A percentile compares a stretch with the other conserved stretches of the same genome.
These are phyloP conservation scores for Leptarthrus brevirostris DNA, from an alignment of 2,888 invertebrate species.

Conservation along the genomic window DNA sequence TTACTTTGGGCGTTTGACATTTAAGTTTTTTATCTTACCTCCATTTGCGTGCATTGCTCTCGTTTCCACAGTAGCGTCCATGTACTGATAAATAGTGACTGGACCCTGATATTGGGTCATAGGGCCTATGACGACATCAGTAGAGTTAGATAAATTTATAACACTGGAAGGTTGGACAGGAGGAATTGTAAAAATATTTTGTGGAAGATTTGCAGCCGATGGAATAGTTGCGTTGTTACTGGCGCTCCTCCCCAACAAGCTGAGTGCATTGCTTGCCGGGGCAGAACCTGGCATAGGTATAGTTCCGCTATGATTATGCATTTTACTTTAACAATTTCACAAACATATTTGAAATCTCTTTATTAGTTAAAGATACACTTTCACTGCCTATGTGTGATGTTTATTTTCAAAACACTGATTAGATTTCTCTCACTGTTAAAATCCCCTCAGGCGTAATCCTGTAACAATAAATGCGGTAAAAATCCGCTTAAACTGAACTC, in stretches of 20 bases:
- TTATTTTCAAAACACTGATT: no score
- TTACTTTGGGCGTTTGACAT: no score
- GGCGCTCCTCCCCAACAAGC: slow-evolving; percentile 58
- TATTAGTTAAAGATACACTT: no score
- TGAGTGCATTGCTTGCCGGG: slow-evolving; percentile 59
- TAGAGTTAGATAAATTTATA: slow-evolving; percentile 68
- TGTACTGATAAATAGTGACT: slow-evolving; percentile 69
- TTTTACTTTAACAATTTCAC: neutral
- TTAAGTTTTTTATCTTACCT: no score
- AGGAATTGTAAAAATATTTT: slow-evolving; percentile 61
- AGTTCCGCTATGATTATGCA: slow-evolving; percentile 51
- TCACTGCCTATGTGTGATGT: no score
- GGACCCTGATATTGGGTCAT: slow-evolving; percentile 70
- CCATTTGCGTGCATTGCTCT: slow-evolving; percentile 62
- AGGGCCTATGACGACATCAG: slow-evolving; percentile 69
- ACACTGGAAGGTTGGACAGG: slow-evolving; percentile 64
- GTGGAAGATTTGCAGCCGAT: slow-evolving; percentile 58
- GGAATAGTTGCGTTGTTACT: slow-evolving; percentile 57
- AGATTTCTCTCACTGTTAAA: no score
- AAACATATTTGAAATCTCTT: neutral
- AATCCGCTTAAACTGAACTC: no score
- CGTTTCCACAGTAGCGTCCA: slow-evolving; percentile 65
- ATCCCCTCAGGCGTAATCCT: no score
- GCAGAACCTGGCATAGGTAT: slow-evolving; percentile 56
- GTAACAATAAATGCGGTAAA: no score